These are phyloP conservation scores for Etheostoma perlongum DNA, from an alignment of 2,797 vertebrate species.

Conservation along the genomic window DNA sequence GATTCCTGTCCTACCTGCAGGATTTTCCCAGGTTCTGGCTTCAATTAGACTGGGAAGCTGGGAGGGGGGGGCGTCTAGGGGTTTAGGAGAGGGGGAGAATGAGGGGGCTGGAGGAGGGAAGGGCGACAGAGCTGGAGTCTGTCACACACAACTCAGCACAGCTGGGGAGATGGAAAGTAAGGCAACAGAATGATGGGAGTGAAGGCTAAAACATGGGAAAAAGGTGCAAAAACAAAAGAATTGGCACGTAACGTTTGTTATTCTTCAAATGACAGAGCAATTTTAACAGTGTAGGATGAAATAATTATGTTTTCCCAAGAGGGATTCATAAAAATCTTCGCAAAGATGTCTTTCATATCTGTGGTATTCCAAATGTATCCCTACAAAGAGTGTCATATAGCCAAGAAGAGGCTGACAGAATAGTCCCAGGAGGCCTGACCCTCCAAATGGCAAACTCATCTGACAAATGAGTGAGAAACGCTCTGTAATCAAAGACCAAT, in stretches of 20 bases:
- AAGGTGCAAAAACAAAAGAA: slow-evolving; percentile 23
- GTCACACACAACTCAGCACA: slow-evolving; percentile 84
- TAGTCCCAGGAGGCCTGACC: slow-evolving; percentile 72
- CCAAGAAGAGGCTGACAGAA: slow-evolving; percentile 56
- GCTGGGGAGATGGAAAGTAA: slow-evolving; percentile 66
- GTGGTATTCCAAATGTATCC: slow-evolving; percentile 12
- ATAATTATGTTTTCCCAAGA: slow-evolving; percentile 23
- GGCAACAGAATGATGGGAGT: slow-evolving; percentile 32
- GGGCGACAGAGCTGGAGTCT: slow-evolving; percentile 78
- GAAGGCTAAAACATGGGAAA: slow-evolving; percentile 18
- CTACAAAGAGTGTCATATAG: slow-evolving; percentile 33
- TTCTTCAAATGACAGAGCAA: slow-evolving; percentile 24
- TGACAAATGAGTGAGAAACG: slow-evolving; percentile 76
- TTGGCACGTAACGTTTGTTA: slow-evolving; percentile 1
- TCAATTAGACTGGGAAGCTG: slow-evolving; percentile 83
- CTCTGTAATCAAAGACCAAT: slow-evolving; percentile 87
- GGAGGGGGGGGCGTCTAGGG: slow-evolving; percentile 22
- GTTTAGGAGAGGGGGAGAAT: slow-evolving; percentile 19
- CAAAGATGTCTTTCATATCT: slow-evolving; percentile 45
- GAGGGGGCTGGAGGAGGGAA: slow-evolving; percentile 30
- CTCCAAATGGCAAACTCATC: slow-evolving; percentile 78
- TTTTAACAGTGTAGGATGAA: slow-evolving; percentile 12
- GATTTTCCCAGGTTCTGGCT: slow-evolving; percentile 85
- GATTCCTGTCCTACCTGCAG: slow-evolving; percentile 84
- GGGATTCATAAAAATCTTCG: slow-evolving; percentile 20